Base-by-base conservation (phyloP, 2,797 vertebrate species). In the Lindbergichthys nudifrons region DNA sequence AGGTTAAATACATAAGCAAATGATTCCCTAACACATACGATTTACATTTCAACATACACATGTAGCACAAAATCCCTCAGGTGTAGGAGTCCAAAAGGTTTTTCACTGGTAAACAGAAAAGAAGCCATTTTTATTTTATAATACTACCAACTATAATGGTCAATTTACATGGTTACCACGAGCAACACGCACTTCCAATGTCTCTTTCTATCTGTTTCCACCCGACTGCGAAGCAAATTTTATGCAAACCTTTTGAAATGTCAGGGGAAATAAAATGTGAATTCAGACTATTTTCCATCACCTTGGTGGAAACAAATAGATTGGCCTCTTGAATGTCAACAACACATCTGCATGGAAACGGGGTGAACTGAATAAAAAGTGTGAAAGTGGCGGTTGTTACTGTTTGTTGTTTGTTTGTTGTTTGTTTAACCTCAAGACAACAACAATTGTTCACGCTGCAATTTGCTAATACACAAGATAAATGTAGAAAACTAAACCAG, bases 281-380 rank as follows among this genome's bases (percentile, higher is more conserved):
- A 82, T 83, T 71, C 58, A 46, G 41, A 59, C 50, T 63, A 70
- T 64, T 79, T 80, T 67, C 73, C 56, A 72, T 75, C 65, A 65
- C 36, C 23, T 41, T 56, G 21, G 26, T 58, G 63, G 12, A 73
- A 77, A 75, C 3, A 6, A 75, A 83, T 78, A 84, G 82, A 84
- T 65, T 78, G 69, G 47, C 66, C 66, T 82, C 53, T n/a, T 77
- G 76, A 84, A 82, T 83, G 82, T 90, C 80, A 83, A 80, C 67
- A 73, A 65, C 63, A 67, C 42, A 59, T 76, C 58, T 69, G 54
- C 41, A 63, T 48, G 57, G 15, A 70, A 70, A 73, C 61, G 54
- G 53, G 18, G 59, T 21, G 66, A 66, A 54, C 16, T 45, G 62
- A 82, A 56, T 56, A 71, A 52, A 9, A 67, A 41, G 50, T 26